Conservation (phyloP, 2,888 invertebrate species). For the Orthonychiurus folsomi region DNA sequence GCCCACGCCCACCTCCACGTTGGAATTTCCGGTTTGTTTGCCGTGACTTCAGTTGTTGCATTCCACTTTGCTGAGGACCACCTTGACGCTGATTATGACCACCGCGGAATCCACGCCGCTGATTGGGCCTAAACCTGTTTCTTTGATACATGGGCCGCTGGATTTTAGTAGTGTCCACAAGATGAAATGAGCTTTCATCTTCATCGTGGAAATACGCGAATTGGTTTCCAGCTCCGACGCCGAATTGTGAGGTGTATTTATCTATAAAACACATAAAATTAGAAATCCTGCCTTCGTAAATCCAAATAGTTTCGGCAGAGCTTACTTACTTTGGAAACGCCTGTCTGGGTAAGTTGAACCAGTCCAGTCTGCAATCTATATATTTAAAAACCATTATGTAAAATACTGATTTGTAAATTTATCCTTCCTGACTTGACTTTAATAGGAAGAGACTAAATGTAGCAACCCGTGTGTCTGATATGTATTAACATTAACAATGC, state of each 20-base stretch:
- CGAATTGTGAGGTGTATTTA: slow-evolving; percentile 86
- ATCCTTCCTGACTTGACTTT: background rate
- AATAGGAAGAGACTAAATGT: background rate
- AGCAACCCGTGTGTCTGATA: background rate
- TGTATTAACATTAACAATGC: slow-evolving; percentile 2
- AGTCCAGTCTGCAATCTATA: slow-evolving; percentile 88
- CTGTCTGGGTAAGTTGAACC: slow-evolving; percentile 85
- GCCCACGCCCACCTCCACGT: slow-evolving; percentile 53
- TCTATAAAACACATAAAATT: slow-evolving; percentile 49
- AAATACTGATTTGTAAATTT: background rate
- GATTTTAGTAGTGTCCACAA: slow-evolving; percentile 87
- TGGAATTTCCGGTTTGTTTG: slow-evolving; percentile 70
- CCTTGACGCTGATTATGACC: slow-evolving; percentile 49
- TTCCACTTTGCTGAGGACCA: slow-evolving; percentile 20
- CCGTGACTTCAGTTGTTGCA: slow-evolving; percentile 28
- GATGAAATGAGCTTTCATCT: slow-evolving; percentile 95
- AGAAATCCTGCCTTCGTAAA: background rate
- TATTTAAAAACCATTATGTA: slow-evolving; percentile 26
- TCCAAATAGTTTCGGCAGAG: background rate
- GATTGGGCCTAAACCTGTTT: slow-evolving; percentile 74
- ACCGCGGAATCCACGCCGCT: slow-evolving; percentile 51
- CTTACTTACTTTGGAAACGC: slow-evolving; percentile 81
- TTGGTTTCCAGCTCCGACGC: slow-evolving; percentile 63
- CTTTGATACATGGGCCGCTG: slow-evolving; percentile 88
- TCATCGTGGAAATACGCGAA: slow-evolving; percentile 99